Evolutionary conservation across 2,797 vertebrate genomes (phyloP), one percentile per base, ranked within the genome.

Genomic region (Acanthiza pusilla): DNA sequence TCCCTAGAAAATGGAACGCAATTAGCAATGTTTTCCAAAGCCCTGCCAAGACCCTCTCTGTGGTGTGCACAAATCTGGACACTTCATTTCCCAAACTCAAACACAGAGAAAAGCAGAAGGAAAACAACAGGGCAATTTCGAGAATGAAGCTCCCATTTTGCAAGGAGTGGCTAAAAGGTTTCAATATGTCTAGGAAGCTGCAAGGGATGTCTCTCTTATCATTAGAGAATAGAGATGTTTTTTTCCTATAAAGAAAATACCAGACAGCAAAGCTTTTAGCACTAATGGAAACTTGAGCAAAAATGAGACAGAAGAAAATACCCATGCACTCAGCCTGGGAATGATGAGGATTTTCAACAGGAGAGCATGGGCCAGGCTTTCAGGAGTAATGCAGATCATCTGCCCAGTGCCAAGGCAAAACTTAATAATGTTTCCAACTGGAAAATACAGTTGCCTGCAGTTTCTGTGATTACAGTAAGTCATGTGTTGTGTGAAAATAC

Each of bases 201-300:
- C 4, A 3, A 91, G 71, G 74, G 53, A 89, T 53, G 63, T 85
- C 53, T 82, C 84, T 87, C 85, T 77, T 48, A 74, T 48, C 73
- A 75, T 87, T 85, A 91, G 26, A 83, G 58, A 89, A 85, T 19
- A 85, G 54, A 95, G 71, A 75, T 88, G 66, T 91, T 94, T 85
- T 73, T 48, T 76, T 61, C 58, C 74, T 70, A 38, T 50, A 63
- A 91, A 85, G 58, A 85, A 94, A 93, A 94, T 29, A 91, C 21
- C 71, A 87, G 80, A 55, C 55, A 60, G 74, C 53, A 91, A 40
- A 93, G 96, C 85, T 95, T 90, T 93, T 89, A 94, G 77, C 67
- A 63, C 63, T 96, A 95, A 95, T 79, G 77, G 92, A 93, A 95
- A 91, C 77, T 81, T 86, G 63, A 76, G 80, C 45, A 79, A 84